Evolutionary conservation across 2,888 invertebrate species (phyloP), one percentile per base, ranked within the genome.

Genomic region (Thumatha senex): DNA sequence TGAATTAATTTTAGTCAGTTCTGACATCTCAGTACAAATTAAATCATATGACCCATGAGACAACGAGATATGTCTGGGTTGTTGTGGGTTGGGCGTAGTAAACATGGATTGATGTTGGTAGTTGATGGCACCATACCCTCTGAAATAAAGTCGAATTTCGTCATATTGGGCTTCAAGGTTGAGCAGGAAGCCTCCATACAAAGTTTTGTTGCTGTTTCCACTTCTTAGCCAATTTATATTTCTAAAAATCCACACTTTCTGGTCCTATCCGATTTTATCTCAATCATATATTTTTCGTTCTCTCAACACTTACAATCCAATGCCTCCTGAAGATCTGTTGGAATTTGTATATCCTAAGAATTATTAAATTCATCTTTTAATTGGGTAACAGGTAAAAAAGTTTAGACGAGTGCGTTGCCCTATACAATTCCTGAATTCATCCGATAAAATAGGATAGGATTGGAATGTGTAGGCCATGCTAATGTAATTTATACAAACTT

Each of bases 21-120:
- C 56, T 67, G 61, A 69, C 48, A 72, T 70, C 72, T 69, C 48
- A 58, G 56, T 51, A 74, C 76, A 81, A 74, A 76, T 88, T 92
- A 93, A 74, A 93, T 92, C 89, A 93, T 93, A 83, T 93, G 93
- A 78, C 92, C 93, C 93, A 93, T 93, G 86, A 93, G 92, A 89
- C 93, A 93, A 82, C 93, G 92, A 83, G 93, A 92, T 80, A 93
- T 92, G 82, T 93, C 93, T 76, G 93, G 93, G 76, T 93, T 92
- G 89, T 90, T 91, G 91, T 92, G 92, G 68, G 92, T 92, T 74
- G 91, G 89, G 65, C 89, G 90, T 64, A 84, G 90, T 80, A 88
- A 84, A 83, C 89, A 86, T 75, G 87, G 88, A 68, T 85, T 89
- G 89, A 75, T 82, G 86, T 81, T 87, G 76, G 86, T 69, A 74